Percentiles rank a stretch among this genome's conserved stretches.
Conservation (phyloP, 2,888 invertebrate species). For the Sepioteuthis lessoniana region DNA sequence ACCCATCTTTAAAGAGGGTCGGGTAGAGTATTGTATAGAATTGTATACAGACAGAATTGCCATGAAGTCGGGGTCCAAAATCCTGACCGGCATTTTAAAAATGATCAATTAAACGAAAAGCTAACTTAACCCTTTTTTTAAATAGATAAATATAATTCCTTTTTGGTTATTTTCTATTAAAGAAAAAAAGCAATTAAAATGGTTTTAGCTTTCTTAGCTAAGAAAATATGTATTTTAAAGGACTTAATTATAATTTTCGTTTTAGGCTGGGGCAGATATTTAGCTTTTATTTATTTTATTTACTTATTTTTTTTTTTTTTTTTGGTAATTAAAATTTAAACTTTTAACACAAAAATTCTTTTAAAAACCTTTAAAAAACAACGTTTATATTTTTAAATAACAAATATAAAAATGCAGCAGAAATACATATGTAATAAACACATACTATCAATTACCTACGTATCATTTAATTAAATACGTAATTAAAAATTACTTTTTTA, state of each 20-base stretch:
- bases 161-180: neutral
- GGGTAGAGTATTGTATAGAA: neutral
- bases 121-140: neutral
- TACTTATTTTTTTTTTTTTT: neutral
- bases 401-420: too few species aligned
- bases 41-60: neutral
- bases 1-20: neutral
- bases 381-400: too few species aligned
- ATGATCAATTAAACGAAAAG: neutral
- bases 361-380: too few species aligned
- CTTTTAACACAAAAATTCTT: neutral
- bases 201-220: neutral
- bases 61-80: neutral
- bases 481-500: neutral
- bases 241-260: neutral
- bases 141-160: neutral
- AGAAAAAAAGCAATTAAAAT: neutral
- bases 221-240: neutral
- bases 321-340: neutral
- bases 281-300: neutral
- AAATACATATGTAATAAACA: neutral
- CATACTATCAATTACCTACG: neutral
- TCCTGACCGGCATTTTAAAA: constrained; percentile 15
- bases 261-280: too few species aligned
- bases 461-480: neutral